Percentiles rank a stretch among this genome's conserved stretches.
Conservation (phyloP, 2,797 vertebrate species). For the Psittacula echo region DNA sequence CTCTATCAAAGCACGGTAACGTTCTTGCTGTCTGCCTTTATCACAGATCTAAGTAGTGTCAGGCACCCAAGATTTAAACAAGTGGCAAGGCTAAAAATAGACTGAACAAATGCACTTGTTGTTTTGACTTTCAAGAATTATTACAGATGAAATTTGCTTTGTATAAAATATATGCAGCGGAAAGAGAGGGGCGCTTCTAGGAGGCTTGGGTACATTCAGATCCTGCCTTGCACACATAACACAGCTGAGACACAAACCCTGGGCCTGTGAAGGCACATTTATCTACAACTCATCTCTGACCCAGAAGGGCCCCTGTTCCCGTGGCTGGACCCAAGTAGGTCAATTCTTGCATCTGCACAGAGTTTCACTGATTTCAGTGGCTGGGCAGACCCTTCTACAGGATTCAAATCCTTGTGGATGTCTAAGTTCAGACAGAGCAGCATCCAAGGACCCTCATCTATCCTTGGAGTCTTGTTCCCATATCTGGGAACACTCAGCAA, state of each 20-base stretch:
- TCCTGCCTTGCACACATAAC: background rate
- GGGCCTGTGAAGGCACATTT: background rate
- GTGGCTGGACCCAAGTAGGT: background rate
- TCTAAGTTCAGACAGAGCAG: background rate
- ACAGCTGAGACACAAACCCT: background rate
- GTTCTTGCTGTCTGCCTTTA: slow-evolving; percentile 53
- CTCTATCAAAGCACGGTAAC: slow-evolving; percentile 14
- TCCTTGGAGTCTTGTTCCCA: background rate
- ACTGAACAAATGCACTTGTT: slow-evolving; percentile 24
- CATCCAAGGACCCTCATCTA: background rate
- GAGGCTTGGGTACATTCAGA: background rate
- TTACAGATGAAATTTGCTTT: slow-evolving; percentile 26
- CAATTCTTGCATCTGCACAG: background rate
- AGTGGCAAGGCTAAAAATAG: slow-evolving; percentile 52
- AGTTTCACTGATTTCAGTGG: background rate
- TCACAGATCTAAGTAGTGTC: slow-evolving; percentile 42
- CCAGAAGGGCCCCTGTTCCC: background rate
- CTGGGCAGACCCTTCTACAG: background rate
- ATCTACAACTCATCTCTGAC: background rate
- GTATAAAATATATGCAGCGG: background rate
- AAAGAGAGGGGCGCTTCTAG: background rate
- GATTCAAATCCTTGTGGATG: background rate
- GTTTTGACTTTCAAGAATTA: slow-evolving; percentile 53
- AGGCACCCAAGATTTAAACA: slow-evolving; percentile 41
- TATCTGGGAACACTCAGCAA: background rate